Base-by-base conservation (phyloP, 2,888 invertebrate species). In the Gasteruption jaculator region DNA sequence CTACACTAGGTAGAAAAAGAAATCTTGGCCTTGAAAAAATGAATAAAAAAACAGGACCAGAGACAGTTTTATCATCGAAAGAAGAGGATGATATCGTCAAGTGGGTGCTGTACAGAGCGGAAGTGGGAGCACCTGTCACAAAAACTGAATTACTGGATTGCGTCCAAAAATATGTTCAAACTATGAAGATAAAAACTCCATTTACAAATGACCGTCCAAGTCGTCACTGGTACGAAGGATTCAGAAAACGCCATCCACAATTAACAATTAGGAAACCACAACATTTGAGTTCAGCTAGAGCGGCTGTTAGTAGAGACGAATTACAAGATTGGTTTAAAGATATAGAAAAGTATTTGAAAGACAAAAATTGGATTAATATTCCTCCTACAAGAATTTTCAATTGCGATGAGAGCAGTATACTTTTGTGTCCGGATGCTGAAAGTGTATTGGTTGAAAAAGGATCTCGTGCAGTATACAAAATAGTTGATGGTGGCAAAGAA, bases 211-310 rank as follows among this genome's bases (percentile, higher is more conserved):
- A 29, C 14, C 20, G 41, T 10, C 36, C 35, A 1, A 24, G 36
- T 27, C 30, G 36, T 2, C 41, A 41, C 22, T 41, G 35, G 31
- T 36, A 21, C 11, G 36, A 37, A 22, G 15, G 20, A 2, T 39
- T 43, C 14, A 20, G 27, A 21, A 29, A 20, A 20, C 39, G 42
- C 15, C 36, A 46, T 24, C 45, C 34, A n/a, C 11, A 38, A 25
- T 11, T 42, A 12, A 30, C 34, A 8, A 20, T 38, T 7, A 38
- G 39, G 21, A 46, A 19, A 25, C 25, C 35, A 12, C 38, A 43
- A 30, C 20, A 39, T 25, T 22, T 39, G 11, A 30, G 18, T 35
- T 11, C 18, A 5, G 26, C 12, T 30, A 27, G 39, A 26, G 43
- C 43, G 22, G 22, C 35, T 12, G 35, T 44, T 12, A 41, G 29